A percentile compares a stretch with the other conserved stretches of the same genome.
These are phyloP conservation scores for Eupeodes latifasciatus DNA, from an alignment of 2,888 invertebrate genomes.

Conservation along the genomic window DNA sequence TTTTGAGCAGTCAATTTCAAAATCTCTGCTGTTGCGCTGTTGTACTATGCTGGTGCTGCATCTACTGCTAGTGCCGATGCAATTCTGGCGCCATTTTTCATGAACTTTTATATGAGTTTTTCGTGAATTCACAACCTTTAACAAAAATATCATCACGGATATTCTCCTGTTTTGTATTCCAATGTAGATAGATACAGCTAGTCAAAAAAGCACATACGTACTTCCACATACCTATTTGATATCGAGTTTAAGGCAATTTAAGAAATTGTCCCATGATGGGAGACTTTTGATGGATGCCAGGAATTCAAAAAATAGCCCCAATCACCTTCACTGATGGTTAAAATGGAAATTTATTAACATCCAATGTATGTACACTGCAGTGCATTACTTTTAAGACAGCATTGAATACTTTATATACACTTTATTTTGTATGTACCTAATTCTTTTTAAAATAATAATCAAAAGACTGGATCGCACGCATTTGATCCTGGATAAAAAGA, in stretches of 20 bases:
- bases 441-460: too few species aligned
- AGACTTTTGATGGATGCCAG: constrained; percentile 19
- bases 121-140: neutral
- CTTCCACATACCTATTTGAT: neutral
- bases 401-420: neutral
- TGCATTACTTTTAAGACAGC: neutral
- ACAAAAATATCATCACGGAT: neutral
- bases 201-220: neutral
- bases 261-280: constrained; percentile 49
- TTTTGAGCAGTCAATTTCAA: constrained; percentile 71
- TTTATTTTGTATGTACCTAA: too few species aligned
- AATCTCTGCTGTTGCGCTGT: constrained; percentile 44
- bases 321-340: constrained; percentile 19
- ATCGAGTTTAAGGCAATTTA: constrained; percentile 21
- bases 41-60: too few species aligned
- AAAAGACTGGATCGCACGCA: too few species aligned
- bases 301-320: constrained; percentile 37
- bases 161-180: neutral
- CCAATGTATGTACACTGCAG: neutral
- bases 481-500: too few species aligned
- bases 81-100: constrained; percentile 28
- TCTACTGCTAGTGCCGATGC: neutral
- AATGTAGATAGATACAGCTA: too few species aligned
- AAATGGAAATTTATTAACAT: constrained; percentile 25
- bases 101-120: constrained; percentile 24